Conservation (phyloP, 2,113 vertebrate species). For the Lasiurus borealis region DNA sequence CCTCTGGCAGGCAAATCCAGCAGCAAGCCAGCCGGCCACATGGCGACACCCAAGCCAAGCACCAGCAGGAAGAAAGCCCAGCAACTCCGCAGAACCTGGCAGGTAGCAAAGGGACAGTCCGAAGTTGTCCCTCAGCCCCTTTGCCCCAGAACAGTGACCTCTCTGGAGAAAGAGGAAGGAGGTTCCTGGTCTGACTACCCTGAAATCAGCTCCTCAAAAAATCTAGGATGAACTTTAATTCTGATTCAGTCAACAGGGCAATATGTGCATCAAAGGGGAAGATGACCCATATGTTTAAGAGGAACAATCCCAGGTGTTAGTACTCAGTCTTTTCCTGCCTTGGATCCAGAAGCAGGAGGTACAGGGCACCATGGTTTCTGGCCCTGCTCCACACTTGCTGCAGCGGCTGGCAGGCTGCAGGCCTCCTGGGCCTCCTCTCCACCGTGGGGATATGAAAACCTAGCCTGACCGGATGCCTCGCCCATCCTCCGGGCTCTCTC, state of each 20-base stretch:
- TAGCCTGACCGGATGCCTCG: neutral
- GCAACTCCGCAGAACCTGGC: neutral
- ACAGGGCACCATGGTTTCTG: neutral
- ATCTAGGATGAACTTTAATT: neutral
- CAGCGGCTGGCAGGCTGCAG: neutral
- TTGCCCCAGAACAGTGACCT: neutral
- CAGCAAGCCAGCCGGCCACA: neutral
- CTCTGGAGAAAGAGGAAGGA: neutral
- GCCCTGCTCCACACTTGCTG: neutral
- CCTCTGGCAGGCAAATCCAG: neutral
- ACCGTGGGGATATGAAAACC: neutral
- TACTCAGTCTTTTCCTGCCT: neutral
- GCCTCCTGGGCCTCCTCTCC: neutral
- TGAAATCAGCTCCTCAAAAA: constrained; percentile 12
- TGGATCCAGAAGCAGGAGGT: neutral
- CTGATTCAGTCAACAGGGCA: neutral
- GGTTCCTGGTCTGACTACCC: neutral
- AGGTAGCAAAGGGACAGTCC: neutral
- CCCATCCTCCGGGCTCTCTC: neutral
- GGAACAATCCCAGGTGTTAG: neutral
- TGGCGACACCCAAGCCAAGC: neutral
- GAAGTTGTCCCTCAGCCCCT: neutral
- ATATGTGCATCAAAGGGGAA: neutral
- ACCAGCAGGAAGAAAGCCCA: neutral
- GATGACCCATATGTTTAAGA: neutral